phyloP scores from a whole-genome alignment of 37 sponge, comb jelly and placozoan genomes.

The Hormiphora californensis region DNA sequence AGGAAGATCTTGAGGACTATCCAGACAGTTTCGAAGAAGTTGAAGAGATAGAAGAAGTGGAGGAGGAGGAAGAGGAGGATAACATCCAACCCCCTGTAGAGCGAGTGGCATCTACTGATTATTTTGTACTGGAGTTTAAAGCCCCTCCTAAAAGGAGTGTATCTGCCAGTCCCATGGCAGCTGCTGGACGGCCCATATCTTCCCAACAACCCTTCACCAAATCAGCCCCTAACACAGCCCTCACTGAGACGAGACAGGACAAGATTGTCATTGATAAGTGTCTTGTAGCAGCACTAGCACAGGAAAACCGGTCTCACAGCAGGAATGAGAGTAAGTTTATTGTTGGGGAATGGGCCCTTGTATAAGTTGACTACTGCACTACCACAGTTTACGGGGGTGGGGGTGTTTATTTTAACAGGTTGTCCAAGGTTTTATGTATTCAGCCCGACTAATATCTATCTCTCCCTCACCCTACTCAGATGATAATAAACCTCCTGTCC shows the following conservation, averaged over 20 bases:
- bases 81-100: not conserved
- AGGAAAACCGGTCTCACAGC: constrained; percentile 1
- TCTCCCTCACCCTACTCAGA: no score
- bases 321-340: no score
- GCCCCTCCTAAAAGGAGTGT: not conserved
- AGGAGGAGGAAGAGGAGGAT: constrained; percentile 13
- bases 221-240: not conserved
- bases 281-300: not conserved
- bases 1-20: no score
- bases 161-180: not conserved
- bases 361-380: no score
- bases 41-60: not conserved
- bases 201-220: no score
- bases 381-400: no score
- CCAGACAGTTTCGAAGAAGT: not conserved
- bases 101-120: not conserved
- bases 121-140: constrained; percentile 21
- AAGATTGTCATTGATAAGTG: not conserved
- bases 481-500: no score
- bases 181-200: no score
- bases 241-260: not conserved
- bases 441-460: no score
- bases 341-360: no score
- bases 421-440: no score
- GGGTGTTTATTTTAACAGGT: no score